These are phyloP conservation scores for Threskiornis aethiopicus DNA, from an alignment of 2,797 vertebrate species.

Conservation along the genomic window DNA sequence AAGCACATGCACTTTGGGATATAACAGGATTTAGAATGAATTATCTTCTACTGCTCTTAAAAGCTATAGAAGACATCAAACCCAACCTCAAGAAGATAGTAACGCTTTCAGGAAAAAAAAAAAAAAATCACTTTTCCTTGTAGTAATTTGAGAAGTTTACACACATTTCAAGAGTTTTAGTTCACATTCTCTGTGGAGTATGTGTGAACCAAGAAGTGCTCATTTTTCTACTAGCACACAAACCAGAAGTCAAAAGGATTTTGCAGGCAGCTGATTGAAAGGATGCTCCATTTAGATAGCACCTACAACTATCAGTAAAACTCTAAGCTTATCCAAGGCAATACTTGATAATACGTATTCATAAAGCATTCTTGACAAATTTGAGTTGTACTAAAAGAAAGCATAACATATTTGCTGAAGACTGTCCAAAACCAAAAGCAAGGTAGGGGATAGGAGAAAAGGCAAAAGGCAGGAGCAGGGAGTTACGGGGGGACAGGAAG, in stretches of 20 bases:
- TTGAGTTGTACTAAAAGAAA: neutral
- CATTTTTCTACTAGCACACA: neutral
- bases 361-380: neutral
- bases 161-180: neutral
- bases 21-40: neutral
- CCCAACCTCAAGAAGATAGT: neutral
- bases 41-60: neutral
- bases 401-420: neutral
- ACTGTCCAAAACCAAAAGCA: neutral
- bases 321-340: neutral
- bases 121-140: neutral
- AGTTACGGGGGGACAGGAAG: neutral
- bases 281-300: neutral
- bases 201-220: neutral
- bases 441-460: neutral
- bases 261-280: neutral
- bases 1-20: fast-evolving
- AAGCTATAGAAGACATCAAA: neutral
- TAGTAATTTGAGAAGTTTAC: neutral
- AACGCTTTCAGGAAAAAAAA: neutral
- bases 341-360: neutral
- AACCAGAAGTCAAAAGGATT: neutral
- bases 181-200: neutral
- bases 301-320: neutral
- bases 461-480: neutral